phyloP scores from a whole-genome alignment of 1,140 invertebrate genomes.

The Schlechtendalia chinensis region DNA sequence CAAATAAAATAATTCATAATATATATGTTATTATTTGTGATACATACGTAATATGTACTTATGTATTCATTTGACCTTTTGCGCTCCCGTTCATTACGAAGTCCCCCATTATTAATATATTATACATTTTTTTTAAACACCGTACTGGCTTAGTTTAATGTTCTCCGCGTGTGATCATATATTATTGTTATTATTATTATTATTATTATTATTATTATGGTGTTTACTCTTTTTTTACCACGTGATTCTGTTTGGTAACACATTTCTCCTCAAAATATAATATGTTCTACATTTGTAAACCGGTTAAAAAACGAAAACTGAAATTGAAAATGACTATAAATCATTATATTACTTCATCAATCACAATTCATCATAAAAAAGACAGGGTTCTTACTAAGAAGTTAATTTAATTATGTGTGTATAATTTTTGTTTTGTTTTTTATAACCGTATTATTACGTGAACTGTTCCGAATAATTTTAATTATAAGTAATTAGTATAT shows the following conservation, averaged over 20 bases:
- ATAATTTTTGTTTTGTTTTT: too few relatives aligned
- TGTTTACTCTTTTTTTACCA: slow-evolving; percentile 2
- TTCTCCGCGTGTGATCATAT: neutral
- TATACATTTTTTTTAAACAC: too few relatives aligned
- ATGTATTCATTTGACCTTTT: neutral
- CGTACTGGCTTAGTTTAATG: neutral
- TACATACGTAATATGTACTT: neutral
- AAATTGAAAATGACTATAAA: neutral
- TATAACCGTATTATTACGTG: too few relatives aligned
- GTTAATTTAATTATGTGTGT: too few relatives aligned
- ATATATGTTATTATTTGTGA: neutral
- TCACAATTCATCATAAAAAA: too few relatives aligned
- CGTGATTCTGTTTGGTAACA: neutral
- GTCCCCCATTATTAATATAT: neutral
- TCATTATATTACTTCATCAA: too few relatives aligned
- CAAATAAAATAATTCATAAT: slow-evolving; percentile 8
- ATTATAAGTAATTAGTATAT: neutral
- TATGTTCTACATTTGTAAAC: neutral
- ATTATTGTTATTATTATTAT: too few relatives aligned
- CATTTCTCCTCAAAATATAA: neutral
- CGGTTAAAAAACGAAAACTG: neutral
- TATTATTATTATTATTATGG: neutral
- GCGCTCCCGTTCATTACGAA: slow-evolving; percentile 21
- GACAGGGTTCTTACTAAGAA: too few relatives aligned
- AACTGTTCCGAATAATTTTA: neutral